These are phyloP conservation scores for Cetonia aurata DNA, from an alignment of 2,888 invertebrate species.

Conservation along the genomic window DNA sequence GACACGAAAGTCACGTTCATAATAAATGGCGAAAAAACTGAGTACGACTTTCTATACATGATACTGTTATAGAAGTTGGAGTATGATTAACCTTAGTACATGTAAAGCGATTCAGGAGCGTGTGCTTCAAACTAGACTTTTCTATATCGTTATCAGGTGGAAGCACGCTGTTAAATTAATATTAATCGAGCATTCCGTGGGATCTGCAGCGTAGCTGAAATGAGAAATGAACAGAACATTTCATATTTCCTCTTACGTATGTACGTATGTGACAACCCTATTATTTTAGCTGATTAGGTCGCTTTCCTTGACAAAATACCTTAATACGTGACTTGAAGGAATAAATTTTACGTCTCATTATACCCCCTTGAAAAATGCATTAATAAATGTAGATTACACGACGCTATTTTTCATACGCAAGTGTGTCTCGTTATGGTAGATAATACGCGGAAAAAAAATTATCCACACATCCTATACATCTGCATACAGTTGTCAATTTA, in stretches of 20 bases:
- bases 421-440: conserved; percentile 9
- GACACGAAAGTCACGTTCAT: conserved; percentile 21
- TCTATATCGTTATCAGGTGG: conserved; percentile 30
- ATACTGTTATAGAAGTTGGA: background rate
- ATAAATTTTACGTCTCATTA: conserved; percentile 53
- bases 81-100: conserved; percentile 2
- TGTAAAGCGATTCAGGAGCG: background rate
- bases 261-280: conserved; percentile 58
- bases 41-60: conserved; percentile 1
- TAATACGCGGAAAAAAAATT: conserved; percentile 32
- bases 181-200: conserved; percentile 25
- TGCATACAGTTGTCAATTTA: conserved; percentile 1
- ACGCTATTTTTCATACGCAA: conserved; percentile 36
- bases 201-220: conserved; percentile 29
- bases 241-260: conserved; percentile 49
- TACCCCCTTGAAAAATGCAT: conserved; percentile 45
- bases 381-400: conserved; percentile 47
- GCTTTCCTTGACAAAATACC: conserved; percentile 63
- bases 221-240: conserved; percentile 49
- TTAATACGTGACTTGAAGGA: conserved; percentile 60
- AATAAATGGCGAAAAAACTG: conserved; percentile 33
- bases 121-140: conserved; percentile 15
- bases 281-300: conserved; percentile 65
- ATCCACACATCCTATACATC: conserved; percentile 30
- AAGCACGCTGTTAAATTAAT: conserved; percentile 38